These are phyloP conservation scores for Oceanodroma leucorhoa DNA, from an alignment of 2,797 vertebrate genomes.

Conservation along the genomic window DNA sequence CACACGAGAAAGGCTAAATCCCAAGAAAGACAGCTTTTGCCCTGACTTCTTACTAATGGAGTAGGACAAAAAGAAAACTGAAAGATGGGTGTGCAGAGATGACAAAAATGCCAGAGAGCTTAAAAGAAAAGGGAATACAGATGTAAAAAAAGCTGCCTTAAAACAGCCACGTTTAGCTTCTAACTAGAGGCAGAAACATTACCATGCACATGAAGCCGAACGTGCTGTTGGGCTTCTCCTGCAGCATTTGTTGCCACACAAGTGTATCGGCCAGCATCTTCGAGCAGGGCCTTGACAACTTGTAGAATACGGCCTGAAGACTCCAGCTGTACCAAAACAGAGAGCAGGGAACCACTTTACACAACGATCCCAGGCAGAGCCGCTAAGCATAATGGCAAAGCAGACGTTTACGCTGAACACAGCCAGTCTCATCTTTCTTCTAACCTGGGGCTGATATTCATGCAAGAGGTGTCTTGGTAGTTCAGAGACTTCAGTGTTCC, in stretches of 20 bases:
- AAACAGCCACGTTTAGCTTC: not conserved
- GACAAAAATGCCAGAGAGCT: not conserved
- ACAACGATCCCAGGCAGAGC: not conserved
- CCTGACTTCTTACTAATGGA: not conserved
- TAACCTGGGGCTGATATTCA: not conserved
- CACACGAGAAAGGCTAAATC: not conserved
- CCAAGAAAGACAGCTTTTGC: not conserved
- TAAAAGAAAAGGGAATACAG: not conserved
- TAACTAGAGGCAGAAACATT: constrained; percentile 47
- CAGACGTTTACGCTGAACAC: not conserved
- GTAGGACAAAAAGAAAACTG: not conserved
- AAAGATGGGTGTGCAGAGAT: not conserved
- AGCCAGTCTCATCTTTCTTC: not conserved
- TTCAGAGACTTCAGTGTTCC: not conserved
- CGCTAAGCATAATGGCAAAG: not conserved
- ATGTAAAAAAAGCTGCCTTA: not conserved
- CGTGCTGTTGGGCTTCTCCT: constrained; percentile 89
- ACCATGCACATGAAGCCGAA: constrained; percentile 90
- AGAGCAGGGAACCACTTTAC: constrained; percentile 29
- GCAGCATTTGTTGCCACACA: constrained; percentile 95
- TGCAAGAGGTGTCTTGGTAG: not conserved
- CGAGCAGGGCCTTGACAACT: constrained; percentile 79
- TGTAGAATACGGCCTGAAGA: constrained; percentile 86
- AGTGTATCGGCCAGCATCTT: constrained; percentile 90
- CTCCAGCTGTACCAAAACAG: constrained; percentile 83